Evolutionary conservation across 2,797 vertebrate species (phyloP).

Genomic region (Erithacus rubecula): DNA sequence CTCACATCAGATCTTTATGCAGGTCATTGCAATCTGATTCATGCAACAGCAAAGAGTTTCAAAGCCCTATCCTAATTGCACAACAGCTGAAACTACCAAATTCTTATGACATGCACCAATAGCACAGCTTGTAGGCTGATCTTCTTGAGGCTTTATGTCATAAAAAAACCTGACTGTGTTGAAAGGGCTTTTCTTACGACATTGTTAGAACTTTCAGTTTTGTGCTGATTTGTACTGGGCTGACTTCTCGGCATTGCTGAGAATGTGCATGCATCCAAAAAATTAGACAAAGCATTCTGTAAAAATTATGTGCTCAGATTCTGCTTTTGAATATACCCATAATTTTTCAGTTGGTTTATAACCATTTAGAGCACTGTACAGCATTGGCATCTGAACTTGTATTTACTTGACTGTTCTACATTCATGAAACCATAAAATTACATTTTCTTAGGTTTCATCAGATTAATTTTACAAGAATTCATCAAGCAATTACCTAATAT

Average conservation of each 20-base stretch:
- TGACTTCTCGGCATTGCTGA: background rate
- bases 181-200: background rate
- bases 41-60: background rate
- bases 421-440: background rate
- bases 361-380: background rate
- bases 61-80: background rate
- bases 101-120: background rate
- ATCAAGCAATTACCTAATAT: background rate
- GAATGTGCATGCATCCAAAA: background rate
- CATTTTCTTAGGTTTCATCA: background rate
- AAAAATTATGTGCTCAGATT: background rate
- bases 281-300: background rate
- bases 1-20: constrained; percentile 9
- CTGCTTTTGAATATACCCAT: background rate
- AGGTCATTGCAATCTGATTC: background rate
- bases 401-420: background rate
- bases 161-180: background rate
- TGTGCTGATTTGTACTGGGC: background rate
- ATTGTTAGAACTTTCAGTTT: constrained; percentile 23
- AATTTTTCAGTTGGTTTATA: background rate
- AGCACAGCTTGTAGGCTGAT: background rate
- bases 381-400: background rate
- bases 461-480: background rate
- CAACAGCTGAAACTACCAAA: background rate
- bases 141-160: background rate